Conservation (phyloP, 2,113 vertebrate species). For the Ivindomyrus marchei region DNA sequence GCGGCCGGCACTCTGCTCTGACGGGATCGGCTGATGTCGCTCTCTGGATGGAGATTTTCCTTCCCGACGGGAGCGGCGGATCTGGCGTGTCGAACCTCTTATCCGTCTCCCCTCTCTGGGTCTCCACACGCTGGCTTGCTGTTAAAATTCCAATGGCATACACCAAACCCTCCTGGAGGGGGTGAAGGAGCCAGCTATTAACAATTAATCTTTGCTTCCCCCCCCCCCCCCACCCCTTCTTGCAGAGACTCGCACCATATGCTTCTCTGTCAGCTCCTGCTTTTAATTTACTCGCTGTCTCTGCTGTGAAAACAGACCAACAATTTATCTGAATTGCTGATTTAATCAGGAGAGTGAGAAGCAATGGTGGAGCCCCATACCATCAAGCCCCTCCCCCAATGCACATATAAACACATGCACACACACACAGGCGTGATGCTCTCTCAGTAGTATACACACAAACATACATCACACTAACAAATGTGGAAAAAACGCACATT, state of each 20-base stretch:
- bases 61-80: constrained; percentile 38
- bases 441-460: background rate
- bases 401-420: background rate
- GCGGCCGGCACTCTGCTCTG: background rate
- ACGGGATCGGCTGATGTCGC: constrained; percentile 22
- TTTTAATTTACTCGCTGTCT: constrained; percentile 68
- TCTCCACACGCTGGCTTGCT: constrained; percentile 52
- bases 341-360: constrained; percentile 54
- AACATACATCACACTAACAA: background rate
- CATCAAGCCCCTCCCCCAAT: background rate
- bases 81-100: constrained; percentile 47
- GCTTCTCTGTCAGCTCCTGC: constrained; percentile 64
- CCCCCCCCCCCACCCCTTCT: constrained; percentile 49
- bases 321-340: constrained; percentile 62
- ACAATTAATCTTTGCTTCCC: constrained; percentile 67
- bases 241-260: constrained; percentile 63
- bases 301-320: constrained; percentile 64
- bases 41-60: constrained; percentile 46
- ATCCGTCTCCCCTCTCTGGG: constrained; percentile 47
- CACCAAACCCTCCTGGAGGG: constrained; percentile 55
- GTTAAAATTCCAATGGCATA: constrained; percentile 53
- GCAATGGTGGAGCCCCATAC: constrained; percentile 27
- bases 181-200: constrained; percentile 63
- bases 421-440: background rate
- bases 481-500: constrained; percentile 35